Base-by-base conservation (phyloP, 2,797 vertebrate genomes). In the Sebastes itinus region DNA sequence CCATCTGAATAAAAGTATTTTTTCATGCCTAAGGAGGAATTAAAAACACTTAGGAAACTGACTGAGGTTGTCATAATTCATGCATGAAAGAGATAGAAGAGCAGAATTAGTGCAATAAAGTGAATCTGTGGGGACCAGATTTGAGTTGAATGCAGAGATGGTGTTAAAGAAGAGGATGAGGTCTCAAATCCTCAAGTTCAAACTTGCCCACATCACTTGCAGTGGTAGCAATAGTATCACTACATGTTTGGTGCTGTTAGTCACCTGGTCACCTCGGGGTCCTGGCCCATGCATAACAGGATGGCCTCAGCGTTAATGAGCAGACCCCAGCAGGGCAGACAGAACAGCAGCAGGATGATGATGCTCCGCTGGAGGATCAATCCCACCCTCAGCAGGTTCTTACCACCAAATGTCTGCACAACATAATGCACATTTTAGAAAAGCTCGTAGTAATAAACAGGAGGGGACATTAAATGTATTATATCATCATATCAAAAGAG, bases 281-380 rank as follows among this genome's bases (percentile, higher is more conserved):
- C 94, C 93, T 98, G 98, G 20, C 80, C 92, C 88, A 97, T 82
- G 49, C 95, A 93, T 32, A 97, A 91, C 56, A 98, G 94, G 77
- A 98, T 88, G 55, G 75, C 75, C 88, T 97, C 83, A 0, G 97
- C 95, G 84, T 99, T 99, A 89, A 99, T 84, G 78, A 99, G 97
- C 73, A 98, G 73, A 0, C 94, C 97, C 97, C 98, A 99, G 94
- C 97, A 99, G 18, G 97, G 97, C 74, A 98, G 94, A 88, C 97
- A 97, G 94, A 95, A 97, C 20, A 99, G 84, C 32, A 97, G 93
- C 64, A 98, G 95, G 74, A 98, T 97, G 72, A 98, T 84, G 30
- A 90, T 67, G 4, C 96, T 91, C 0, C 94, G 91, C 89, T 99
- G 98, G 27, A 99, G 94, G 83, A 99, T 97, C 81, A 97, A 92